A percentile compares a stretch with the other conserved stretches of the same genome.
Conservation (phyloP, 2,113 vertebrate species). For the Mirounga angustirostris region DNA sequence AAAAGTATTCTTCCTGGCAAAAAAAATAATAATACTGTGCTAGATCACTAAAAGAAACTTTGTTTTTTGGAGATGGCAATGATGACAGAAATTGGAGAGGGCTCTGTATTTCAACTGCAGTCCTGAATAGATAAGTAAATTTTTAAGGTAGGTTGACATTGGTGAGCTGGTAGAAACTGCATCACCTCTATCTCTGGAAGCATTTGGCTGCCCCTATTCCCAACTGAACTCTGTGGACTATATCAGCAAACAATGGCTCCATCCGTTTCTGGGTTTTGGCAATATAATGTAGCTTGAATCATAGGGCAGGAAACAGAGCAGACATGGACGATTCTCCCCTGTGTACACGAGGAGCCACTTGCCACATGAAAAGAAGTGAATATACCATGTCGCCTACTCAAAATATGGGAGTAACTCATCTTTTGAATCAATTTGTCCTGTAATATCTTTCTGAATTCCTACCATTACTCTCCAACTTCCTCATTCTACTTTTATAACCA, state of each 20-base stretch:
- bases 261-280: neutral
- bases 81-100: neutral
- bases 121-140: neutral
- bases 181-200: neutral
- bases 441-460: neutral
- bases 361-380: neutral
- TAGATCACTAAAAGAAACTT: neutral
- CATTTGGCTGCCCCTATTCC: neutral
- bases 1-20: neutral
- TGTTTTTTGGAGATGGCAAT: neutral
- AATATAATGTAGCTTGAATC: conserved; percentile 38
- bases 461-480: neutral
- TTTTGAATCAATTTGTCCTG: neutral
- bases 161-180: neutral
- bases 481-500: neutral
- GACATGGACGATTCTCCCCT: neutral
- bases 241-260: conserved; percentile 8
- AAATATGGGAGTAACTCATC: neutral
- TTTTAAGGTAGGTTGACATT: neutral
- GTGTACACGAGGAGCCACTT: neutral
- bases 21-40: neutral
- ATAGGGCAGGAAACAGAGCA: conserved; percentile 35
- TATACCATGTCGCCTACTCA: neutral
- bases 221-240: neutral
- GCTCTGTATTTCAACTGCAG: neutral